phyloP scores from a whole-genome alignment of 1,140 invertebrate genomes.

The Bombus confusus region DNA sequence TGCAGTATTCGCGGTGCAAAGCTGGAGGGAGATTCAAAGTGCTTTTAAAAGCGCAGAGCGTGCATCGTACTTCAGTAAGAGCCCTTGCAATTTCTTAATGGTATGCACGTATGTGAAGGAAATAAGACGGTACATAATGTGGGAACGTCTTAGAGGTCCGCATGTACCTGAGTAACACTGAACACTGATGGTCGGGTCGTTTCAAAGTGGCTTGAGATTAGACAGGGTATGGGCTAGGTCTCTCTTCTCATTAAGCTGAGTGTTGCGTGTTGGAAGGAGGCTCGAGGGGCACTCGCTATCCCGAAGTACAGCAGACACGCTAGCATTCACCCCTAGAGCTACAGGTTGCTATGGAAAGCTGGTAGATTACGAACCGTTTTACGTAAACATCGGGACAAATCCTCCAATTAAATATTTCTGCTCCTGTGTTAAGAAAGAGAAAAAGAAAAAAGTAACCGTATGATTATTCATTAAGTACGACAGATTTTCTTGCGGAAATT shows the following conservation, averaged over 20 bases:
- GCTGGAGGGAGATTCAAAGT: slow-evolving; percentile 15
- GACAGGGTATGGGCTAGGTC: slow-evolving; percentile 67
- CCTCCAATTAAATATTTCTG: slow-evolving; percentile 58
- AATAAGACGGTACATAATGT: slow-evolving; percentile 41
- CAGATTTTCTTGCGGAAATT: not conserved
- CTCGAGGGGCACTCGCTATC: slow-evolving; percentile 78
- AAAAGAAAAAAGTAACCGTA: not conserved
- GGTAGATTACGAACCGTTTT: slow-evolving; percentile 78
- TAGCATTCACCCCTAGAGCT: slow-evolving; percentile 72
- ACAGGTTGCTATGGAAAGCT: slow-evolving; percentile 78
- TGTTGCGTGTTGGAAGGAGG: slow-evolving; percentile 79
- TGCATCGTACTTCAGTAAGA: slow-evolving; percentile 19
- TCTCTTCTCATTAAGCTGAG: slow-evolving; percentile 81
- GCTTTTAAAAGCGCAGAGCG: slow-evolving; percentile 31
- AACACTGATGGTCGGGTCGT: slow-evolving; percentile 60
- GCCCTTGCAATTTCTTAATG: slow-evolving; percentile 48
- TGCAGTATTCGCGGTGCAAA: not conserved
- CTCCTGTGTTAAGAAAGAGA: not conserved
- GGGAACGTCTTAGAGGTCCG: slow-evolving; percentile 48
- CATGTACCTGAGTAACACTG: slow-evolving; percentile 48
- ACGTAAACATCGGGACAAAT: slow-evolving; percentile 66
- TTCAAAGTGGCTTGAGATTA: slow-evolving; percentile 70
- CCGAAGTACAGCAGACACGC: slow-evolving; percentile 75
- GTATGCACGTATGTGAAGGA: slow-evolving; percentile 37
- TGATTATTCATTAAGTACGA: not conserved